Evolutionary conservation across 2,797 vertebrate genomes (phyloP), one percentile per base, ranked within the genome.

Genomic region (Pseudomugil tenellus): DNA sequence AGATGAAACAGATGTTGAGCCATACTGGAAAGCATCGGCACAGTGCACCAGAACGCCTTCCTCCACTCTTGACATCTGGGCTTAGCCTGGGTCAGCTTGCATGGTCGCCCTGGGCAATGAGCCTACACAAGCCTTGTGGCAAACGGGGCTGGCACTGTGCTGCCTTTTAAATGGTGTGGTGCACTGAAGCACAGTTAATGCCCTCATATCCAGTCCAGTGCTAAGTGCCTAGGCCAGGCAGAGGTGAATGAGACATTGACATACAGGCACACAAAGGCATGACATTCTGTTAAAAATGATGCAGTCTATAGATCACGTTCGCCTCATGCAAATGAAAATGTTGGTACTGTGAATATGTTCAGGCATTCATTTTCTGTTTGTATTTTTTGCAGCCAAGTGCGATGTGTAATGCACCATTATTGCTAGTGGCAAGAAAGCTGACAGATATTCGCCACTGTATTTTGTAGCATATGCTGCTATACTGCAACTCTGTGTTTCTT

Each of bases 11-110:
- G 96, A 97, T 98, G 98, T 97, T 95, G 79, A 88, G 90, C 94
- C 96, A 97, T 96, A 96, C 96, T 96, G 97, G 93, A 96, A 94
- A 89, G 94, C 94, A 92, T 93, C 91, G 79, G 95, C 94, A 91
- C 95, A 95, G 94, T 95, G 95, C 95, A 96, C 93, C 94, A 95
- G 94, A 93, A 94, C 80, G 93, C 93, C 90, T 90, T 93, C 93
- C 88, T 93, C 93, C 91, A 91, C 95, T 96, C 95, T 88, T 93
- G 96, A 98, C 97, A 98, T 99, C 97, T 99, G 98, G 97, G 95
- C 93, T 80, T 90, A 92, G 92, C 93, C 93, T 92, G 95, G 95
- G 95, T 95, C 91, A 93, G 91, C 91, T 92, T 92, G 94, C 88
- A 92, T 91, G 92, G 83, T 93, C 92, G 95, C 96, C 95, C 94